Evolutionary conservation across 2,888 invertebrate genomes (phyloP), one percentile per base, ranked within the genome.

Genomic region (Pyrocoelia pectoralis): DNA sequence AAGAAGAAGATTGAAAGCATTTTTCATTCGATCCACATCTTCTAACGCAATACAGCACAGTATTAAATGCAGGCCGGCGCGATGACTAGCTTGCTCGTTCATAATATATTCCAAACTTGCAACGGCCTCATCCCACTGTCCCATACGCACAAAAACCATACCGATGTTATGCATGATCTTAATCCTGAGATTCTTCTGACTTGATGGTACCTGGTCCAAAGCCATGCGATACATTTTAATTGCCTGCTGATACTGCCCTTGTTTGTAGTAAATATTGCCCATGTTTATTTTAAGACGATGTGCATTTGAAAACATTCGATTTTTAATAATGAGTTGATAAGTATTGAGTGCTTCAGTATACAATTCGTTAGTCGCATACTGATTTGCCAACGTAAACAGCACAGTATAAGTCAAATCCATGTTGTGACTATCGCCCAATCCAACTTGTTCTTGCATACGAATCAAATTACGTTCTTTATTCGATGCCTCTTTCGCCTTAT

Each of bases 151-250:
- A 77, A 98, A 93, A 17, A 97, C 87, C 67, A 97, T 88, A 0
- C 95, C 96, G 76, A 99, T 98, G 78, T 99, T 99, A 82, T 98
- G 97, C 89, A 98, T 97, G 70, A 99, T 96, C 84, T 96, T 97
- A 74, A 95, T 92, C 78, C 95, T 91, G 73, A 97, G 85, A 81
- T 95, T 94, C 79, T 96, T 97, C 77, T 97, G 94, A 56, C 92
- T 93, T 38, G 93, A 93, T 0, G 97, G 95, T 2, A 93, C 92
- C 81, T 98, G 98, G 82, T 99, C 99, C 68, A 99, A 84, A 0
- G 98, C 98, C 98, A 98, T 99, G 72, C 98, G 88, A 79, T 97
- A 99, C 85, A 97, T 90, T 84, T 99, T 99, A 61, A 99, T 89
- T 0, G 98, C 98, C 83, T 97, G 95, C 10, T 93, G 90, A 77